Base-by-base conservation (phyloP, 2,113 vertebrate genomes). In the Burhinus bistriatus region DNA sequence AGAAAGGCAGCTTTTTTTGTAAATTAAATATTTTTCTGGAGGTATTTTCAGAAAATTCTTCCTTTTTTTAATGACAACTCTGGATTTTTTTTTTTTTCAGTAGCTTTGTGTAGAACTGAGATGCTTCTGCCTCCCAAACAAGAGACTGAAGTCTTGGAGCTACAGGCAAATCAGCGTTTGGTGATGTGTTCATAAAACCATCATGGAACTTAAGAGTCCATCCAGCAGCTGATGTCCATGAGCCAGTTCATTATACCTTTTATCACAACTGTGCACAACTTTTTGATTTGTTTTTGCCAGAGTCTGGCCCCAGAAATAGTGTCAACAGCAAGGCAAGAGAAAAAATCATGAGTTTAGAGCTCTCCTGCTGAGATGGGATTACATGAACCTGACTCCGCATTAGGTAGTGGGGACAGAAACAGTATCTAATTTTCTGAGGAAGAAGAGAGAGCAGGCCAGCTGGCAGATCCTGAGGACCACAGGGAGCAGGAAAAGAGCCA, bases 391-490 rank as follows among this genome's bases (percentile, higher is more conserved):
- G 92, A 86, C 64, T 96, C 71, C 1, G 4, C 47, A 44, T 83
- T 92, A 93, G 85, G 86, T 92, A 90, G 92, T 81, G 76, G 83
- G 97, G 97, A 96, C 71, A 95, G 72, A 34, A 97, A 90, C 22
- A 92, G 38, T 92, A 73, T 95, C 68, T 86, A 44, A 75, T 92
- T 96, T 94, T 93, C 85, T 90, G 71, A 89, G 76, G 94, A 94
- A 94, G 88, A 92, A 10, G 0, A 59, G 54, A 79, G 59, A 94
- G 22, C 71, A 66, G 38, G 93, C 97, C 96, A 97, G 97, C 96
- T 97, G 96, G 96, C 94, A 96, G 77, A 52, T 94, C 76, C 72
- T 92, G 86, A 78, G 59, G 83, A 95, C 92, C 86, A 83, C 90
- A 68, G 86, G 75, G 89, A 95, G 42, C 68, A 84, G 94, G 95